Conservation (phyloP, 2,888 invertebrate genomes). For the Dolichopus griseipennis region DNA sequence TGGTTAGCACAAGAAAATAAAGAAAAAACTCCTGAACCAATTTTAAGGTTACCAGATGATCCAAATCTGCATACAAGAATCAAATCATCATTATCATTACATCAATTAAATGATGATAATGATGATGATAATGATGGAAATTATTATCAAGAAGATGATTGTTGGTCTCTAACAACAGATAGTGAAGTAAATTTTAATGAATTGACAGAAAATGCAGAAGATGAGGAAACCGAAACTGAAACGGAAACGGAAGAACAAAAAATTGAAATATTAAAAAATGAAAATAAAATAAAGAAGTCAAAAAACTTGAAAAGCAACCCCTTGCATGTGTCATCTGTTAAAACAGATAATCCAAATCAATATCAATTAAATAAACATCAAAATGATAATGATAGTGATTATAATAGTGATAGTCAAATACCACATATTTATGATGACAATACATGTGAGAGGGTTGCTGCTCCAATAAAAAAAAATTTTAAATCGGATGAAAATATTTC, state of each 20-base stretch:
- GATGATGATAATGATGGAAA: slow-evolving; percentile 13
- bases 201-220: slow-evolving; percentile 22
- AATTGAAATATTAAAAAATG: background rate
- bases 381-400: slow-evolving; percentile 19
- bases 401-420: slow-evolving; percentile 20
- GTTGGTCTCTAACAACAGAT: slow-evolving; percentile 15
- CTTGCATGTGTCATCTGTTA: slow-evolving; percentile 48
- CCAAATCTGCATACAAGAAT: slow-evolving; percentile 16
- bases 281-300: slow-evolving; percentile 27
- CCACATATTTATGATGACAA: slow-evolving; percentile 17
- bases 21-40: slow-evolving; percentile 35
- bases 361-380: slow-evolving; percentile 1
- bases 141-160: slow-evolving; percentile 18
- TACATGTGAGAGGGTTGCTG: slow-evolving; percentile 24
- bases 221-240: slow-evolving; percentile 28
- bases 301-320: slow-evolving; percentile 51
- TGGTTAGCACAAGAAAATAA: slow-evolving; percentile 46
- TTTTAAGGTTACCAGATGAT: slow-evolving; percentile 23
- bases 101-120: slow-evolving; percentile 11
- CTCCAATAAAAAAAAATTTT: background rate
- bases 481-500: slow-evolving; percentile 14
- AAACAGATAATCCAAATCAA: slow-evolving; percentile 21
- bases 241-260: slow-evolving; percentile 28
- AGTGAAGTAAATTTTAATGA: slow-evolving; percentile 26
- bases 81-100: slow-evolving; percentile 13